These are phyloP conservation scores for Ladona fulva DNA, from an alignment of 1,140 invertebrate genomes.

Conservation along the genomic window DNA sequence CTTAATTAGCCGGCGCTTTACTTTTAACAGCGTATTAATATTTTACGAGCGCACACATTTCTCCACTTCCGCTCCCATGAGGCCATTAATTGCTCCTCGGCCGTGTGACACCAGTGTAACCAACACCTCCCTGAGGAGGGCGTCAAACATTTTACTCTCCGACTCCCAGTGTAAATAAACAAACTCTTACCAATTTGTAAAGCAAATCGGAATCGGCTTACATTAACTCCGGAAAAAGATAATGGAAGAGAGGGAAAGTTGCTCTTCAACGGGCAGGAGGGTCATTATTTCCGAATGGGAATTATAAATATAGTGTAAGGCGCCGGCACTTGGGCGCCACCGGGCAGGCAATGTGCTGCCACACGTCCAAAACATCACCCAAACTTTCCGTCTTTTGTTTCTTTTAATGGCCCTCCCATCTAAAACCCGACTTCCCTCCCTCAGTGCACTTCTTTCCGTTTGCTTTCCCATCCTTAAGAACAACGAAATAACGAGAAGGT, in stretches of 20 bases:
- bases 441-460: background rate
- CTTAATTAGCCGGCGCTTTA: too few relatives aligned
- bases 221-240: background rate
- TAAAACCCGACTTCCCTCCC: background rate
- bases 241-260: background rate
- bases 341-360: background rate
- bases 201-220: background rate
- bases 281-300: slow-evolving; percentile 6
- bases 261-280: background rate
- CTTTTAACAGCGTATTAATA: too few relatives aligned
- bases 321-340: background rate
- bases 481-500: too few relatives aligned
- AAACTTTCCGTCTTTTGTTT: background rate
- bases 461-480: too few relatives aligned
- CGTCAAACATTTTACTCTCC: too few relatives aligned
- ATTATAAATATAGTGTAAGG: background rate
- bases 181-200: background rate
- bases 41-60: too few relatives aligned
- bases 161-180: background rate
- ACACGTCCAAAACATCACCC: background rate
- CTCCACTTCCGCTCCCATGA: too few relatives aligned
- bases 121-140: too few relatives aligned
- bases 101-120: too few relatives aligned
- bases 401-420: background rate
- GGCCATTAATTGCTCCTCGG: too few relatives aligned